phyloP scores from a whole-genome alignment of 1,140 invertebrate species.

The Neodiprion virginianus region DNA sequence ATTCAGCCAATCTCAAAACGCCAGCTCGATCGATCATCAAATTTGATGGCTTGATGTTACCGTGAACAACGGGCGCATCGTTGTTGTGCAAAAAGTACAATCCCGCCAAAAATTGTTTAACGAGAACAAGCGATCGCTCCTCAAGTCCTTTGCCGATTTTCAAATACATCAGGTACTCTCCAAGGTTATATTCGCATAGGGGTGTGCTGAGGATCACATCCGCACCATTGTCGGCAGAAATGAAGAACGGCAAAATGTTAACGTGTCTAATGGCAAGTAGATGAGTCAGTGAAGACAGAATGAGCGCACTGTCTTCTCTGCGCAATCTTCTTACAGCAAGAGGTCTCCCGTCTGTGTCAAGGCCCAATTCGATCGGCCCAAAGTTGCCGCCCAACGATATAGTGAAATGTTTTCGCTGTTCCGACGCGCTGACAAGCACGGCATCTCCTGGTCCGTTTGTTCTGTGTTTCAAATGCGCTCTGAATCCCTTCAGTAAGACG shows the following conservation, averaged over 20 bases:
- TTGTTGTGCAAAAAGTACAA: slow-evolving; percentile 48
- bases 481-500: no score
- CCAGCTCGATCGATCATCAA: slow-evolving; percentile 48
- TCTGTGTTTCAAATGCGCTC: no score
- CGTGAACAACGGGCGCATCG: slow-evolving; percentile 48
- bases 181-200: slow-evolving; percentile 49
- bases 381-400: slow-evolving; percentile 34
- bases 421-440: no score
- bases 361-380: slow-evolving; percentile 39
- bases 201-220: slow-evolving; percentile 44
- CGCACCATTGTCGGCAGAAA: slow-evolving; percentile 40
- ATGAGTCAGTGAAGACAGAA: slow-evolving; percentile 36
- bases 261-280: slow-evolving; percentile 38
- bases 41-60: slow-evolving; percentile 56
- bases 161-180: slow-evolving; percentile 45
- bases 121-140: slow-evolving; percentile 30
- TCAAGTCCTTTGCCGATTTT: slow-evolving; percentile 21
- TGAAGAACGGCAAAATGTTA: slow-evolving; percentile 42
- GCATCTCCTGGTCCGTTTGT: no score
- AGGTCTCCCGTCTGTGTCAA: slow-evolving; percentile 33
- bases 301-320: slow-evolving; percentile 30
- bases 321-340: slow-evolving; percentile 44
- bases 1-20: slow-evolving; percentile 50
- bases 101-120: slow-evolving; percentile 45
- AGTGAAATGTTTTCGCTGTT: no score